These are phyloP conservation scores for Lomographa bimaculata DNA, from an alignment of 2,888 invertebrate species.

Conservation along the genomic window DNA sequence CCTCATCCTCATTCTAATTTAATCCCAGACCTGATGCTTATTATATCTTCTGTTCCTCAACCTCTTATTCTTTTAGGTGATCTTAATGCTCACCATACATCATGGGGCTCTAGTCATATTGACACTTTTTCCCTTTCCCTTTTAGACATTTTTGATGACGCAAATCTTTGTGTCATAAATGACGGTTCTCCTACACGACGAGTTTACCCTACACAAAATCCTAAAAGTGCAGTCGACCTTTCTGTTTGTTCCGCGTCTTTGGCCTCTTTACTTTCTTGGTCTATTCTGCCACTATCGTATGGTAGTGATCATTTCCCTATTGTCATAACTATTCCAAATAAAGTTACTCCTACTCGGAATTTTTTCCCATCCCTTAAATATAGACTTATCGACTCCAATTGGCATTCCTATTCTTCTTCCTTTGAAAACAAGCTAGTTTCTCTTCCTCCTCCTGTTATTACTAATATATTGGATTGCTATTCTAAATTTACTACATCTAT, in stretches of 20 bases:
- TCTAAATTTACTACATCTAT: not conserved
- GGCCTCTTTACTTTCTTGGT: constrained; percentile 12
- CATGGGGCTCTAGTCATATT: constrained; percentile 23
- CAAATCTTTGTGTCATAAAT: constrained; percentile 28
- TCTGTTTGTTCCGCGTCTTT: constrained; percentile 21
- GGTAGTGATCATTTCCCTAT: constrained; percentile 34
- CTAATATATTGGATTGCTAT: not conserved
- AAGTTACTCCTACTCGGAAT: constrained; percentile 1
- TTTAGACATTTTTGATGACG: constrained; percentile 24
- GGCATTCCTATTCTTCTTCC: constrained; percentile 4
- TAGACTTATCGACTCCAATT: constrained; percentile 14
- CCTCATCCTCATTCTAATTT: constrained; percentile 15
- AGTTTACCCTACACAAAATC: constrained; percentile 17
- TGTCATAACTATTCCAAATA: constrained; percentile 4
- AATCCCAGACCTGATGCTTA: not conserved
- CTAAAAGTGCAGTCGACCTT: constrained; percentile 34
- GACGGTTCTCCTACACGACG: constrained; percentile 31
- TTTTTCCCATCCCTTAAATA: constrained; percentile 19
- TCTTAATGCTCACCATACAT: constrained; percentile 20
- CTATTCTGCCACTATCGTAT: constrained; percentile 10
- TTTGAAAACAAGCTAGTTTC: constrained; percentile 5
- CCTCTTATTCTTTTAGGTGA: constrained; percentile 17
- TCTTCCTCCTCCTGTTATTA: not conserved
- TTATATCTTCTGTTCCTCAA: constrained; percentile 8
- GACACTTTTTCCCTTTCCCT: constrained; percentile 12